These are phyloP conservation scores for Columba livia DNA, from an alignment of 2,113 vertebrate species.

Conservation along the genomic window DNA sequence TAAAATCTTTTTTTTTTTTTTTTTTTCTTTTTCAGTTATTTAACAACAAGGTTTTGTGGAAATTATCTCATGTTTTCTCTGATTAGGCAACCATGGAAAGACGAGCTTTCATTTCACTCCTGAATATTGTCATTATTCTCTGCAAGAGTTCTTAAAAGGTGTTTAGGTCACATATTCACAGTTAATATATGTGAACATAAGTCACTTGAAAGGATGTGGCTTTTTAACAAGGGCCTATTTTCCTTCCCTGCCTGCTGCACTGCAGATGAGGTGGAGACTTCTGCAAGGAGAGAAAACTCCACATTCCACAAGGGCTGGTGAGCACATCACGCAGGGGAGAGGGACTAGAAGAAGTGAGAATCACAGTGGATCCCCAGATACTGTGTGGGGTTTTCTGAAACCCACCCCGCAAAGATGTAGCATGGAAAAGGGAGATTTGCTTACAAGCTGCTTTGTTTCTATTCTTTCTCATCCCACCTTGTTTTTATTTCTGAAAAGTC, in stretches of 20 bases:
- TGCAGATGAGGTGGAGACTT: background rate
- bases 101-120: fast-evolving
- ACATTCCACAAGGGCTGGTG: background rate
- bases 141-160: background rate
- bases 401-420: fast-evolving
- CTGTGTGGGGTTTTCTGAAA: background rate
- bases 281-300: background rate
- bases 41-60: background rate
- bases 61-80: background rate
- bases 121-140: background rate
- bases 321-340: background rate
- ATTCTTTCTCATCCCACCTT: fast-evolving
- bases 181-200: background rate
- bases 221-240: background rate
- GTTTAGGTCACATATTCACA: background rate
- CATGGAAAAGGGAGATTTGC: background rate
- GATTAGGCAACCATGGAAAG: background rate
- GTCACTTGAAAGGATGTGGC: background rate
- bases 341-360: background rate
- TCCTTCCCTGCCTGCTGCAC: background rate
- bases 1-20: background rate
- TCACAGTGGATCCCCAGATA: background rate
- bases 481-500: background rate
- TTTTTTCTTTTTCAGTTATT: background rate
- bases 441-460: background rate